Evolutionary conservation across 2,113 vertebrate genomes (phyloP).

Genomic region (Turdus rufiventris): DNA sequence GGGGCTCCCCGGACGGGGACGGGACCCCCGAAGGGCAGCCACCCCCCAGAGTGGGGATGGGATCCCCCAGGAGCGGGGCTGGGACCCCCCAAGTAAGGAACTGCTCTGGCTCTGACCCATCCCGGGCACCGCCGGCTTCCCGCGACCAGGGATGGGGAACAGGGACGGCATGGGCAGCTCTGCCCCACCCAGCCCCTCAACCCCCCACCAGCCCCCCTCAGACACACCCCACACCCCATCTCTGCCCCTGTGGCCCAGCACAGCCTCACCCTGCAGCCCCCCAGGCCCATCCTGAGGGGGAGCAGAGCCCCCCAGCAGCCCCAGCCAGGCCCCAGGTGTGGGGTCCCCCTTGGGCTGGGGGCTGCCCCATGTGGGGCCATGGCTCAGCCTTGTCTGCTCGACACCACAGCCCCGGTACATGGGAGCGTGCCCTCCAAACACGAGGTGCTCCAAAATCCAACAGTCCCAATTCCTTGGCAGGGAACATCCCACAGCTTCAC

Average conservation of each 20-base stretch:
- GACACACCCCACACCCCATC: not conserved
- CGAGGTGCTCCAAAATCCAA: accelerated
- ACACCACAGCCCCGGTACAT: accelerated
- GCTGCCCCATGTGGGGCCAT: accelerated
- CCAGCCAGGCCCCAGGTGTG: accelerated
- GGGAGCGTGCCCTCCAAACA: not conserved
- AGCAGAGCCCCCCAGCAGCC: not conserved
- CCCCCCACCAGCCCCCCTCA: not conserved
- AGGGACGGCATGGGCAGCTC: not conserved
- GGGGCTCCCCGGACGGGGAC: not conserved
- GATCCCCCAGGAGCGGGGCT: not conserved
- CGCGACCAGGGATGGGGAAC: not conserved
- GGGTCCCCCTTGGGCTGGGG: not conserved
- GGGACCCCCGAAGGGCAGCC: not conserved
- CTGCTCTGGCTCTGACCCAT: not conserved
- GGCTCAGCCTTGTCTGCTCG: accelerated
- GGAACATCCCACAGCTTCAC: not conserved
- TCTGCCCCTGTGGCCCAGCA: accelerated
- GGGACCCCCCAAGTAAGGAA: not conserved
- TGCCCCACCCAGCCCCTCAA: not conserved
- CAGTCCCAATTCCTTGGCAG: accelerated
- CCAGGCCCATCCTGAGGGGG: accelerated
- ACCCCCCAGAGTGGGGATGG: not conserved
- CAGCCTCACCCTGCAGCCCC: not conserved
- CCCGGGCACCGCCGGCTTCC: not conserved